These are phyloP conservation scores for Leptobrachium leishanense DNA, from an alignment of 2,113 vertebrate genomes.

Conservation along the genomic window DNA sequence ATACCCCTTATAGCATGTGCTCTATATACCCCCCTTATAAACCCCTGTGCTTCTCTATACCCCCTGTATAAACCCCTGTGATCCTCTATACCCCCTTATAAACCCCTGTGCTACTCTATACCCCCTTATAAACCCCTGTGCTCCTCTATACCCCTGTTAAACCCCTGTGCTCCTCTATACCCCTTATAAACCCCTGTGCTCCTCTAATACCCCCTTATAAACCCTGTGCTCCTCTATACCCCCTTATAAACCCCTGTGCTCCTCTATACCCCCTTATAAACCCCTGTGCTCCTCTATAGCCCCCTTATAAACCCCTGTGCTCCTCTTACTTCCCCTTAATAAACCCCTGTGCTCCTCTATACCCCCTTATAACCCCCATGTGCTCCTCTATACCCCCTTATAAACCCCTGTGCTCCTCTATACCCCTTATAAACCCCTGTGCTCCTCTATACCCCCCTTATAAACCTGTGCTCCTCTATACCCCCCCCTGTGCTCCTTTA, in stretches of 20 bases:
- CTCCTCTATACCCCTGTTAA: fast-evolving
- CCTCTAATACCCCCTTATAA: fast-evolving
- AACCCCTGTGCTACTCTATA: neutral
- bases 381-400: no score
- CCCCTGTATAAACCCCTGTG: neutral
- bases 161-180: neutral
- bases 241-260: neutral
- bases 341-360: fast-evolving
- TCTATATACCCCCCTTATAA: no score
- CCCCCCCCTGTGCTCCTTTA: fast-evolving
- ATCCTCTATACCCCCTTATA: fast-evolving
- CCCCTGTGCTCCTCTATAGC: no score
- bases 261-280: no score
- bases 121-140: fast-evolving
- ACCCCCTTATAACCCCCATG: fast-evolving
- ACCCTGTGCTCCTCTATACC: no score
- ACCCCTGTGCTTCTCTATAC: fast-evolving
- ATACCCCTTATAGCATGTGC: no score
- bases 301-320: neutral
- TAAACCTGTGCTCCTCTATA: no score
- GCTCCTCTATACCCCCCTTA: no score
- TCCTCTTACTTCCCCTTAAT: fast-evolving
- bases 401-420: neutral
- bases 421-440: no score
- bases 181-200: fast-evolving